A percentile compares a stretch with the other conserved stretches of the same genome.
Evolutionary conservation across 2,113 vertebrate species (phyloP).

Genomic region (Psittacula cyanocephala): DNA sequence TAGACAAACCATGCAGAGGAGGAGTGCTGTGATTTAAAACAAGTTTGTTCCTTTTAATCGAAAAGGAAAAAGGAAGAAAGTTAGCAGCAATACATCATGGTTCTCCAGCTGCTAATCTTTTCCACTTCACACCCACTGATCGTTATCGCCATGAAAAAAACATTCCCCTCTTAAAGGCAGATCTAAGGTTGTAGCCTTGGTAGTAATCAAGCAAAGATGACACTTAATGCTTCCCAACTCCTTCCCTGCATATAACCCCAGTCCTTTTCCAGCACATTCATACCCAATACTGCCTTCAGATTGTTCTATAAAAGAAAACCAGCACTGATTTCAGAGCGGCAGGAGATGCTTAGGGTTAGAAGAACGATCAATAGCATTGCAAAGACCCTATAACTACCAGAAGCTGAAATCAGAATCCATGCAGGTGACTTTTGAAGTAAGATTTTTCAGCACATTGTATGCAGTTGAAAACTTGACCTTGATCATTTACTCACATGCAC

Average conservation of each 20-base stretch:
- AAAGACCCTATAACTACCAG: not conserved
- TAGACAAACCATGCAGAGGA: conserved; percentile 43
- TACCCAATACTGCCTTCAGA: not conserved
- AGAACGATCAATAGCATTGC: not conserved
- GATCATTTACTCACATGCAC: not conserved
- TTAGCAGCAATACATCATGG: conserved; percentile 21
- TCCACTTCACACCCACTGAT: conserved; percentile 55
- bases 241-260: not conserved
- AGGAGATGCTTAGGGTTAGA: not conserved
- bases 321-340: not conserved
- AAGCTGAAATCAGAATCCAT: not conserved
- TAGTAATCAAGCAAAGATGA: not conserved
- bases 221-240: not conserved
- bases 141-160: conserved; percentile 10
- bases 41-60: conserved; percentile 54
- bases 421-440: not conserved
- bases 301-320: not conserved
- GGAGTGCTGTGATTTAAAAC: conserved; percentile 47
- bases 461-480: not conserved
- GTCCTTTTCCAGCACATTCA: not conserved
- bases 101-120: conserved; percentile 44
- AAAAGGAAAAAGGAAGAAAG: conserved; percentile 33
- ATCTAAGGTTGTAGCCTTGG: conserved; percentile 34
- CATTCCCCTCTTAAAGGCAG: conserved; percentile 25
- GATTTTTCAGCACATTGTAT: not conserved